Percentiles rank a stretch among this genome's conserved stretches.
Evolutionary conservation across 1,140 invertebrate genomes (phyloP).

Genomic region (Apocrypta bakeri): DNA sequence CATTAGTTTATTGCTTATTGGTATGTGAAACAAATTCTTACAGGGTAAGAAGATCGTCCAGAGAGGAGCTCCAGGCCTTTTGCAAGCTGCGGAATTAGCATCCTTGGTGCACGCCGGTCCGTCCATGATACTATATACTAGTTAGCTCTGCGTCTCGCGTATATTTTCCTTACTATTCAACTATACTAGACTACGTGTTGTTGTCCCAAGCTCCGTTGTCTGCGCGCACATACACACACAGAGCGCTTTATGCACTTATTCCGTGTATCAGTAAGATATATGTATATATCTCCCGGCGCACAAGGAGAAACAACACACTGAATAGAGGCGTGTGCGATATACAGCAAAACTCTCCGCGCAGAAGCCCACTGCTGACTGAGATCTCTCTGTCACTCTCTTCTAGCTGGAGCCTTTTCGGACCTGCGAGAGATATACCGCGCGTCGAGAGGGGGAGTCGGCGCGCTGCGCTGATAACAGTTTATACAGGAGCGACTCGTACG

Average conservation of each 20-base stretch:
- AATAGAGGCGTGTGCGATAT: neutral
- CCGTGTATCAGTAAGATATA: too few species aligned
- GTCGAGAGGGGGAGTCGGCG: constrained; percentile 3
- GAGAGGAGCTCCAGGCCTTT: constrained; percentile 24
- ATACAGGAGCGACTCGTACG: constrained; percentile 22
- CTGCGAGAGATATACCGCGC: neutral
- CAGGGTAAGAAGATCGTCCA: constrained; percentile 43
- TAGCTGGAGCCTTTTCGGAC: neutral
- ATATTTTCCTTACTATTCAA: too few species aligned
- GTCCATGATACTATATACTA: constrained; percentile 27
- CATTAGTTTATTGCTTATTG: too few species aligned
- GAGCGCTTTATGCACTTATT: too few species aligned
- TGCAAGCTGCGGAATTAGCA: constrained; percentile 30
- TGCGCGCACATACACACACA: neutral
- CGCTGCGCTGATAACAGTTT: constrained; percentile 35
- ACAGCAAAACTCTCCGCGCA: neutral
- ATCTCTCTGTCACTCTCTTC: neutral
- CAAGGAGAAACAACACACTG: neutral
- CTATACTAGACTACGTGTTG: too few species aligned
- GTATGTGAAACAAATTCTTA: too few species aligned
- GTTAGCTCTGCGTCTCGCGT: too few species aligned
- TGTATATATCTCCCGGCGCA: neutral
- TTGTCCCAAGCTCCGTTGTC: too few species aligned
- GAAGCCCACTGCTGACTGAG: neutral
- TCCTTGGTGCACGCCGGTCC: constrained; percentile 40